These are phyloP conservation scores for Agrochola lota DNA, from an alignment of 2,888 invertebrate genomes.

Conservation along the genomic window DNA sequence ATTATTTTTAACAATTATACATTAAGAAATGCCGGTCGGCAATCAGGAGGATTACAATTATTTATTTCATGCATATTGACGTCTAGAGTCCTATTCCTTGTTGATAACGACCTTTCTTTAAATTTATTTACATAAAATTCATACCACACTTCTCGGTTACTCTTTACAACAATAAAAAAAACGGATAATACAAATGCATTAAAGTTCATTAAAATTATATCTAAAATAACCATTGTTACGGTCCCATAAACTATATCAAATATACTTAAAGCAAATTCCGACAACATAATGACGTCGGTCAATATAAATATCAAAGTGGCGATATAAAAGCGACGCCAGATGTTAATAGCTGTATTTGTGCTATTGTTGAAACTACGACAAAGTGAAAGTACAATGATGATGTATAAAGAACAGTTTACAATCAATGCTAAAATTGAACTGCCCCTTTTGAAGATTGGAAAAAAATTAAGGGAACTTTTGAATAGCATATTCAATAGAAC, in stretches of 20 bases:
- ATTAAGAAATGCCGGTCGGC: neutral
- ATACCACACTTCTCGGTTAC: slow-evolving; percentile 15
- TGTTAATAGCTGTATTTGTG: neutral
- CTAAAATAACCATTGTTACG: neutral
- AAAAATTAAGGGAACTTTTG: neutral
- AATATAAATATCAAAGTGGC: slow-evolving; percentile 1
- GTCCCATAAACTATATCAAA: neutral
- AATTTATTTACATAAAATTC: neutral
- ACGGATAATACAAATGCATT: neutral
- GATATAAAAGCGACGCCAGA: neutral
- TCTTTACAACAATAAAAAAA: slow-evolving; percentile 20
- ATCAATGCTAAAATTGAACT: slow-evolving; percentile 2
- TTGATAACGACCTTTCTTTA: neutral
- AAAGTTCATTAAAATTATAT: neutral
- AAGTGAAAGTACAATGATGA: slow-evolving; percentile 9
- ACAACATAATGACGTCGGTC: slow-evolving; percentile 9
- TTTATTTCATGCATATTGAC: neutral
- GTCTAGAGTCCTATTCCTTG: neutral
- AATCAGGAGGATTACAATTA: neutral
- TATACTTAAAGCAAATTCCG: neutral
- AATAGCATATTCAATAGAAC: neutral
- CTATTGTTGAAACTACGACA: neutral
- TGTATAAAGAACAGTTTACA: slow-evolving; percentile 4
- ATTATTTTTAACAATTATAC: neutral
- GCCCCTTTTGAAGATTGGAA: neutral